Evolutionary conservation across 2,888 invertebrate species (phyloP).

Genomic region (Dasysyrphus albostriatus): DNA sequence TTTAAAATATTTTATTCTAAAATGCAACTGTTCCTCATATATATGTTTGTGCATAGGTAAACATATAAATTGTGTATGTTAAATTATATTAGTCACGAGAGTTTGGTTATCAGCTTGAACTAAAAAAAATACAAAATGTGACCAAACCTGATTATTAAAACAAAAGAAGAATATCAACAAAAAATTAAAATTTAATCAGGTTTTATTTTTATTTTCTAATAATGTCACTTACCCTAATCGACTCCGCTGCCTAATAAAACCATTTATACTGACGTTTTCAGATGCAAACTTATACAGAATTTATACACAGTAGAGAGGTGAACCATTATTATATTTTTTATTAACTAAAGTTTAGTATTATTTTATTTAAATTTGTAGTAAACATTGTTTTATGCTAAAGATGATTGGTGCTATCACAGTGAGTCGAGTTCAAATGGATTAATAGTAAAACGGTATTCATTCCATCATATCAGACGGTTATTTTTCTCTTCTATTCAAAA

Average conservation of each 20-base stretch:
- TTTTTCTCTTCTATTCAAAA: not conserved
- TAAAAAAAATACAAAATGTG: not conserved
- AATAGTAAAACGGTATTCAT: slow-evolving; percentile 14
- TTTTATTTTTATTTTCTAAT: slow-evolving; percentile 23
- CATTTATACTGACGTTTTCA: slow-evolving; percentile 27
- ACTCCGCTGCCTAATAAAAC: slow-evolving; percentile 14
- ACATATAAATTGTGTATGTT: not conserved
- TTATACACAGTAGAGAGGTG: not conserved
- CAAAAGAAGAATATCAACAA: slow-evolving; percentile 16
- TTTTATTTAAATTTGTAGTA: not conserved
- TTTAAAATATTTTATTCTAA: not conserved
- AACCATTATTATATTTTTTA: not conserved
- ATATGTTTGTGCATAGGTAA: not conserved
- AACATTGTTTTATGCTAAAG: not conserved
- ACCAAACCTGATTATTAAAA: slow-evolving; percentile 18
- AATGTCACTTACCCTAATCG: slow-evolving; percentile 38
- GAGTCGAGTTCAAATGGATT: not conserved
- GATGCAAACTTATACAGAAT: not conserved
- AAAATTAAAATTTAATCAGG: slow-evolving; percentile 29
- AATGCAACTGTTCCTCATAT: not conserved
- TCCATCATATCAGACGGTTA: not conserved
- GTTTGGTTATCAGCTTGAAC: not conserved
- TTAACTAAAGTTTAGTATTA: not conserved
- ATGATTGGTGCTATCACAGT: slow-evolving; percentile 1
- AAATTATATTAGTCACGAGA: slow-evolving; percentile 1